These are phyloP conservation scores for Trichomalopsis sarcophagae DNA, from an alignment of 1,140 invertebrate genomes.

Conservation along the genomic window DNA sequence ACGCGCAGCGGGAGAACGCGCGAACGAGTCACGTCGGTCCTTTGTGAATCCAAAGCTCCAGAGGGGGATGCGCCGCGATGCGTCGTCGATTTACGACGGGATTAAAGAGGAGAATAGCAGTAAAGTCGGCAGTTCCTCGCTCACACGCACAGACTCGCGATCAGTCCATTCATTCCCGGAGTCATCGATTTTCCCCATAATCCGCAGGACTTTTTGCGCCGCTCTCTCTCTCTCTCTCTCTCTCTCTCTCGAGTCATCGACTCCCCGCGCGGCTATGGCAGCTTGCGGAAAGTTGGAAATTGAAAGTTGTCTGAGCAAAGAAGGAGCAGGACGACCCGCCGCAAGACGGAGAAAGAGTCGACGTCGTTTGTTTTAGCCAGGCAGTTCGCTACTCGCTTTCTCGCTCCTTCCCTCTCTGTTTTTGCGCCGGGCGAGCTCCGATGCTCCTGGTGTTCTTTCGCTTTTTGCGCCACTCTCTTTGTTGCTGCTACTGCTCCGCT, in stretches of 20 bases:
- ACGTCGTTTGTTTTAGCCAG: slow-evolving; percentile 32
- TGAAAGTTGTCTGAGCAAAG: slow-evolving; percentile 43
- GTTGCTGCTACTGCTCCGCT: no score
- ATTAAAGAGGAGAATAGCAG: slow-evolving; percentile 43
- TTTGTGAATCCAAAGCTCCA: not conserved
- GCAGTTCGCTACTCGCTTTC: not conserved
- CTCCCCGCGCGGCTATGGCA: not conserved
- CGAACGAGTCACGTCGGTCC: slow-evolving; percentile 44
- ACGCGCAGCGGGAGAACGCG: not conserved
- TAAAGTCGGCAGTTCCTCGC: slow-evolving; percentile 13
- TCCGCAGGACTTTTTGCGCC: slow-evolving; percentile 24
- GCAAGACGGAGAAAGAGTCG: slow-evolving; percentile 15
- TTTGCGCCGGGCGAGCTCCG: not conserved
- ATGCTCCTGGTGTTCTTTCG: not conserved
- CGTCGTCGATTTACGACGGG: slow-evolving; percentile 49
- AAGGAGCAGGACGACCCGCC: not conserved
- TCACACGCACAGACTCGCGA: not conserved
- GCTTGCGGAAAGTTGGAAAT: slow-evolving; percentile 37
- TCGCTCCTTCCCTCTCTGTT: not conserved
- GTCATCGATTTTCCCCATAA: slow-evolving; percentile 9
- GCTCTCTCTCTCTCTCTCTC: no score
- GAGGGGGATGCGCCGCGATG: slow-evolving; percentile 7
- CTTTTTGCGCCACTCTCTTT: not conserved
- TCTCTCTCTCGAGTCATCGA: slow-evolving; percentile 11
- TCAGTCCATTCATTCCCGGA: slow-evolving; percentile 33